Base-by-base conservation (phyloP, 2,888 invertebrate species). In the Spatulosminthurus flaviceps region DNA sequence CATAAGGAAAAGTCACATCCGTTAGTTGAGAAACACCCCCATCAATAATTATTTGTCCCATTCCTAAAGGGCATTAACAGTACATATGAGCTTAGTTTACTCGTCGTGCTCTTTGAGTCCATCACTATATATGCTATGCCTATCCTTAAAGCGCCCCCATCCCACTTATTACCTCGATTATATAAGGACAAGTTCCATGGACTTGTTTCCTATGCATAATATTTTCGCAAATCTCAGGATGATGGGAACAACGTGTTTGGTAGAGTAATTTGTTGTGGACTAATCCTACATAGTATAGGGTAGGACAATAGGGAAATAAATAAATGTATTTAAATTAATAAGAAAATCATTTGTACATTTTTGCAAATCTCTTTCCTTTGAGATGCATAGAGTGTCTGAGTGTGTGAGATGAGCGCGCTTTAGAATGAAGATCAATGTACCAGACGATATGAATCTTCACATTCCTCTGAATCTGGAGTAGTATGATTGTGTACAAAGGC, bases 11-110 rank as follows among this genome's bases (percentile, higher is more conserved):
- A 13, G 34, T 64, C 41, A 22, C 22, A 61, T 74, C 75, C 75
- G 75, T 75, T 75, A 75, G 7, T 64, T 75, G 75, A 75, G 75
- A 41, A 34, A 77, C 67, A 67, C 79, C 66, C 70, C 75, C 71
- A 78, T 69, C 71, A 67, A 61, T 61, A 66, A 76, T 81, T 78
- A 78, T 77, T 75, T 82, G 83, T 80, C 81, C 83, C 80, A 83
- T 51, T 80, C 83, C 83, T 82, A 72, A 74, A 82, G 83, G 83
- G 83, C 83, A 83, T 81, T 82, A 83, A 83, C 83, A 82, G 83
- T 77, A 81, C 79, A 72, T 70, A 41, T n/a, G 22, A 26, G 51
- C n/a, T 34, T 41, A 11, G 26, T 22, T 72, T 11, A 71, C 7
- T 34, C 34, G 5, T n/a, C 41, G 41, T 13, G 41, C 13, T 41